Evolutionary conservation across 2,888 invertebrate species (phyloP), one percentile per base, ranked within the genome.

Genomic region (Catotricha subobsoleta): DNA sequence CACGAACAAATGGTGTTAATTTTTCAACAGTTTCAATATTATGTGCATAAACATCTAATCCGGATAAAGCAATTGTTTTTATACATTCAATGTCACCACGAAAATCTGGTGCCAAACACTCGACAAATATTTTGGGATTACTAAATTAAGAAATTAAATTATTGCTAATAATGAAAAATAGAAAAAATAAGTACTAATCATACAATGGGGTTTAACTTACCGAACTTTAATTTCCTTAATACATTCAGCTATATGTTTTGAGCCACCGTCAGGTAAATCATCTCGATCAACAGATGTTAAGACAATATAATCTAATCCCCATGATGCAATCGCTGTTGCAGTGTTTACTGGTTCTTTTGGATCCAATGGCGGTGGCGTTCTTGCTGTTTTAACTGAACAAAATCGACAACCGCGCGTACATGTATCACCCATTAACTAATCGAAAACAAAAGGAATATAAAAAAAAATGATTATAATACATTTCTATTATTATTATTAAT

Each of bases 361-460:
- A 67, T 98, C 92, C 8, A 88, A 71, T 0, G 87, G 78, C 2
- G 92, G 87, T 1, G 97, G 98, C 21, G 72, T 69, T 45, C 83
- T 72, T 0, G 95, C 76, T 1, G 98, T 98, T 69, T 98, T 98
- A 37, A 99, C 88, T 0, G 97, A 97, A 62, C 98, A 98, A 66
- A 98, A 98, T 54, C 94, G 74, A 59, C 98, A 99, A 19, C 94
- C 97, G 46, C 98, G 71, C 0, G 98, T 98, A 56, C 98, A 99
- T 0, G 94, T 94, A 62, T 98, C 97, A n/a, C 98, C 98, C 74
- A 98, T 77, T 33, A 97, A 66, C 90, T 90, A 55, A 43, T 15
- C 43, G 10, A 35, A 19, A 20, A 5, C 6, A n/a, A 19, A 20
- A 4, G 7, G 20, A n/a, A n/a, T n/a, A n/a, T n/a, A n/a, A n/a